Base-by-base conservation (phyloP, 2,113 vertebrate species). In the Platanista minor region DNA sequence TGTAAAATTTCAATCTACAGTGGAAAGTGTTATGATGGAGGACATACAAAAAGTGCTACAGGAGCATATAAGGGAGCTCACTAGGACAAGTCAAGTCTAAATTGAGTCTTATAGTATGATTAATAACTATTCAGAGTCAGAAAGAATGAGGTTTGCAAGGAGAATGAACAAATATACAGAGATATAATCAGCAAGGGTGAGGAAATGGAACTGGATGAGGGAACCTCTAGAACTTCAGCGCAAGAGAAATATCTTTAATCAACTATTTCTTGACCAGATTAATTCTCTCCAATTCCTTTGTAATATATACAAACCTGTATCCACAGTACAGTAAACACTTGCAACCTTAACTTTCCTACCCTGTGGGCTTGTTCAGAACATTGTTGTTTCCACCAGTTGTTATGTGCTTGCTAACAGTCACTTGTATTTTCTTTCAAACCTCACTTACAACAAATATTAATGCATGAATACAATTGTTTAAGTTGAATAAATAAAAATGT, bases 271-370 rank as follows among this genome's bases (percentile, higher is more conserved):
- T 80, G 3, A 54, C 33, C 5, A 61, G 43, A 67, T 25, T 36
- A 69, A 49, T 49, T 74, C 21, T 61, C 21, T 69, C 2, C 36
- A 49, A 64, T 82, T 20, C 18, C 15, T 69, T 31, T 46, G 13
- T 36, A 74, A 59, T 52, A 80, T 23, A 77, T 27, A n/a, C 0
- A 5, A 69, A n/a, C 5, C 25, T 46, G 6, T 57, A 21, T 15
- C 27, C 11, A 23, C 1, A 54, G 12, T 1, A 46, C 4, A 39
- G 36, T 17, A 61, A 85, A 67, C 57, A 82, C n/a, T 54, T 29
- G 1, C 0, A 41, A 27, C 18, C 1, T n/a, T 27, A 36, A 36
- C 33, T 36, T 57, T 33, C 21, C 5, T 57, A 21, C 1, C 8
- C 36, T 71, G 49, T 1, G 3, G 21, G 3, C 4, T 87, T 84